phyloP scores from a whole-genome alignment of 2,797 vertebrate species.

The Acrocephalus scirpaceus region DNA sequence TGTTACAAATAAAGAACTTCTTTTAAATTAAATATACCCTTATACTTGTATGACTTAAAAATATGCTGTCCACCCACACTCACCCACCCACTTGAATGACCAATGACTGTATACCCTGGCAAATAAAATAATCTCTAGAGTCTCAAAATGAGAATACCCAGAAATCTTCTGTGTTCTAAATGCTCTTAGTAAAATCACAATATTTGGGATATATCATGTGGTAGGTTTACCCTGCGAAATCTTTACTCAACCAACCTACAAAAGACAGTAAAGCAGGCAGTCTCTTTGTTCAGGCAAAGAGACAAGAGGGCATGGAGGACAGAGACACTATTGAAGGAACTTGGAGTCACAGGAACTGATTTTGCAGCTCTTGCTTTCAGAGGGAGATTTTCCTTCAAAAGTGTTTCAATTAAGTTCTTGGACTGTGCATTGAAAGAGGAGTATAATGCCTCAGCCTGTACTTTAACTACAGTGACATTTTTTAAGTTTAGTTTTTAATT shows the following conservation, averaged over 20 bases:
- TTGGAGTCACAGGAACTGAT: not conserved
- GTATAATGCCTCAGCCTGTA: not conserved
- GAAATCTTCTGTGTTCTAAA: not conserved
- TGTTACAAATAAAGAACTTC: not conserved
- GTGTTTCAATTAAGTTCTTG: not conserved
- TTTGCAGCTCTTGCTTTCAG: not conserved
- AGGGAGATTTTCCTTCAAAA: not conserved
- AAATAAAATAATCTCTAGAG: not conserved
- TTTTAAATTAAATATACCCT: not conserved
- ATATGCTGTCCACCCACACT: not conserved
- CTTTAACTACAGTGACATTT: not conserved
- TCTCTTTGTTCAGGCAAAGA: not conserved
- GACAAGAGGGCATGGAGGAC: not conserved
- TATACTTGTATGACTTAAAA: not conserved
- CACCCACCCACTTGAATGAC: not conserved
- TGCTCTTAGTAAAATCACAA: not conserved
- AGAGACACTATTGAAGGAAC: not conserved
- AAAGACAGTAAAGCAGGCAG: not conserved
- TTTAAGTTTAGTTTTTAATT: not conserved
- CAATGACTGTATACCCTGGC: not conserved
- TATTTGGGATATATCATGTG: not conserved
- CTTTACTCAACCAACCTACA: not conserved
- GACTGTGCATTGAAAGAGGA: not conserved
- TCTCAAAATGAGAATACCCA: not conserved
- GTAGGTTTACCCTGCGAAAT: not conserved